These are phyloP conservation scores for Myopa testacea DNA, from an alignment of 2,888 invertebrate genomes.

Conservation along the genomic window DNA sequence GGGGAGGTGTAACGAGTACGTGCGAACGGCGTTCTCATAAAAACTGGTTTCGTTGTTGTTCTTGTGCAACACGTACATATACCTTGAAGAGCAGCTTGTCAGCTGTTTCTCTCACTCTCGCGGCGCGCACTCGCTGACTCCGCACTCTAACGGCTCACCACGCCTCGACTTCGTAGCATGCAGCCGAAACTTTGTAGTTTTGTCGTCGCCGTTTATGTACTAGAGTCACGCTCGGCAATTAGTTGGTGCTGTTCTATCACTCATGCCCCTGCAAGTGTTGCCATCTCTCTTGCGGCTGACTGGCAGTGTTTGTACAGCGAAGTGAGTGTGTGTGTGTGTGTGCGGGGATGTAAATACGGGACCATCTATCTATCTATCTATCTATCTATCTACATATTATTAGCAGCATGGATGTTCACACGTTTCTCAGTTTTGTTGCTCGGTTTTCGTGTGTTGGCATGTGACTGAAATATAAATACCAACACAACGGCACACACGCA, in stretches of 20 bases:
- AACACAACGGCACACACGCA: slow-evolving; percentile 49
- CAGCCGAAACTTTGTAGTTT: slow-evolving; percentile 49
- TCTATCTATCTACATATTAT: background rate
- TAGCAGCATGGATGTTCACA: slow-evolving; percentile 28
- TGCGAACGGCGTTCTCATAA: slow-evolving; percentile 48
- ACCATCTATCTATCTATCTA: background rate
- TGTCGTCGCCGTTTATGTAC: slow-evolving; percentile 47
- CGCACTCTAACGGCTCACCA: slow-evolving; percentile 45
- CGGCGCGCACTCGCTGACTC: slow-evolving; percentile 35
- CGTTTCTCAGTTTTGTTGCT: slow-evolving; percentile 43
- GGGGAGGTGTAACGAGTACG: slow-evolving; percentile 44
- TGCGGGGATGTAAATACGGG: background rate
- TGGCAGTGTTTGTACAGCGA: background rate
- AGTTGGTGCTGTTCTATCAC: slow-evolving; percentile 52
- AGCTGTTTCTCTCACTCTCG: slow-evolving; percentile 39
- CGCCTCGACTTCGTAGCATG: slow-evolving; percentile 46
- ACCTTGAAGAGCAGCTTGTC: slow-evolving; percentile 5
- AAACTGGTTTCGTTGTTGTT: slow-evolving; percentile 45
- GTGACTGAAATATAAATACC: slow-evolving; percentile 66
- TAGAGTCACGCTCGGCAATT: slow-evolving; percentile 65
- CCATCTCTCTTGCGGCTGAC: slow-evolving; percentile 29
- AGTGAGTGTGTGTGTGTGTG: background rate
- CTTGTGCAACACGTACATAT: slow-evolving; percentile 33
- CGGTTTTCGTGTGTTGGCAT: slow-evolving; percentile 57
- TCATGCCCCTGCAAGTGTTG: slow-evolving; percentile 18